phyloP scores from a whole-genome alignment of 2,113 vertebrate genomes.

The Hippolais icterina region DNA sequence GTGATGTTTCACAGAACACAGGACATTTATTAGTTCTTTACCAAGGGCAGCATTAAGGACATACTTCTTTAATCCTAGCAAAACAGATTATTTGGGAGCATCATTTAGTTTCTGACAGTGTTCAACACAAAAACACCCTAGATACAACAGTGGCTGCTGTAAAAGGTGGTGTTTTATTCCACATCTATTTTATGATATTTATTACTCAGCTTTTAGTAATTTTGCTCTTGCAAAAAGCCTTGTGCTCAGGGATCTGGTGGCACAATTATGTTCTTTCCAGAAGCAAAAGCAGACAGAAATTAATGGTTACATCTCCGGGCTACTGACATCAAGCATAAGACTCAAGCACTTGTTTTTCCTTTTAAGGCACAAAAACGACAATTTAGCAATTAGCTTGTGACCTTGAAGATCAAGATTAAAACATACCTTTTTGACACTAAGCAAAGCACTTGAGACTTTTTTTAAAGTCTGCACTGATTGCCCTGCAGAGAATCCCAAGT shows the following conservation, averaged over 20 bases:
- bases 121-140: neutral
- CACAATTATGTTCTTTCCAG: neutral
- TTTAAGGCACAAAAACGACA: neutral
- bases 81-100: neutral
- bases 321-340: neutral
- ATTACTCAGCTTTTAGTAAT: neutral
- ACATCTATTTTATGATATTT: neutral
- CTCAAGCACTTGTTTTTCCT: neutral
- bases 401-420: neutral
- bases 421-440: neutral
- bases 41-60: neutral
- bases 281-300: neutral
- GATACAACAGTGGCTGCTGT: neutral
- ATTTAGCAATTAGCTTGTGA: neutral
- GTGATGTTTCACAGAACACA: neutral
- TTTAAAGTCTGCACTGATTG: neutral
- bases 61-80: neutral
- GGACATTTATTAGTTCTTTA: neutral
- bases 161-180: neutral
- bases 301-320: neutral
- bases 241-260: neutral
- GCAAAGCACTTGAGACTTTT: neutral
- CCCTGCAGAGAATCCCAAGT: neutral
- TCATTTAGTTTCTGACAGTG: neutral
- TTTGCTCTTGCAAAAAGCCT: neutral